A percentile compares a stretch with the other conserved stretches of the same genome.
Evolutionary conservation across 2,797 vertebrate genomes (phyloP).

Genomic region (Lutjanus argentimaculatus): DNA sequence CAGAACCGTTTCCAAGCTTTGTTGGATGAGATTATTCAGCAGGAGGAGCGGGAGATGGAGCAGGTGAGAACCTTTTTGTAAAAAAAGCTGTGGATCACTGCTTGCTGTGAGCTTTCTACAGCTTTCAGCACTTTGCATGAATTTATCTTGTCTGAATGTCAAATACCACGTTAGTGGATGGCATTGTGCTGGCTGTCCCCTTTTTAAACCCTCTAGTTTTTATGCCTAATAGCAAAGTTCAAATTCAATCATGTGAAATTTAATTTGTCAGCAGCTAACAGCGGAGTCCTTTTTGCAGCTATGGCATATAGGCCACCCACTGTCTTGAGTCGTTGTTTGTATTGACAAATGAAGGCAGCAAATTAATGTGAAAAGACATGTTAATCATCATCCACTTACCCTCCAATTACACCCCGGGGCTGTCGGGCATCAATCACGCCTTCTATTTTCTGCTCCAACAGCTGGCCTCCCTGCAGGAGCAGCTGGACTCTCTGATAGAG

Average conservation of each 20-base stretch:
- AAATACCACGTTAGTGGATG: constrained; percentile 25
- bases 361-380: constrained; percentile 71
- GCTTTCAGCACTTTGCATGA: constrained; percentile 49
- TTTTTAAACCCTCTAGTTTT: constrained; percentile 27
- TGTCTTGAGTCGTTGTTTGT: constrained; percentile 63
- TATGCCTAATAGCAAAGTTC: constrained; percentile 28
- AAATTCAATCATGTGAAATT: constrained; percentile 47
- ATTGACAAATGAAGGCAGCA: constrained; percentile 67
- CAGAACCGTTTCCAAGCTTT: constrained; percentile 96
- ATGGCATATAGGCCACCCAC: constrained; percentile 34
- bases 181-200: not conserved
- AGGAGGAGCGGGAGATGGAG: constrained; percentile 96
- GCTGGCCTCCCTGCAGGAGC: constrained; percentile 90
- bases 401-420: constrained; percentile 75
- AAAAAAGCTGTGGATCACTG: constrained; percentile 34
- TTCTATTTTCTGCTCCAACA: constrained; percentile 81
- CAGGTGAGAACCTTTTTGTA: constrained; percentile 86
- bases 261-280: constrained; percentile 42
- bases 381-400: constrained; percentile 82
- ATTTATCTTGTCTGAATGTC: constrained; percentile 42
- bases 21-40: constrained; percentile 95
- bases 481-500: constrained; percentile 89
- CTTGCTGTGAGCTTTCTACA: constrained; percentile 30
- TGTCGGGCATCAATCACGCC: constrained; percentile 75
- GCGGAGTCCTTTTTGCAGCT: constrained; percentile 13